Conservation (phyloP, 2,888 invertebrate genomes). For the Agonopterix subpropinquella region DNA sequence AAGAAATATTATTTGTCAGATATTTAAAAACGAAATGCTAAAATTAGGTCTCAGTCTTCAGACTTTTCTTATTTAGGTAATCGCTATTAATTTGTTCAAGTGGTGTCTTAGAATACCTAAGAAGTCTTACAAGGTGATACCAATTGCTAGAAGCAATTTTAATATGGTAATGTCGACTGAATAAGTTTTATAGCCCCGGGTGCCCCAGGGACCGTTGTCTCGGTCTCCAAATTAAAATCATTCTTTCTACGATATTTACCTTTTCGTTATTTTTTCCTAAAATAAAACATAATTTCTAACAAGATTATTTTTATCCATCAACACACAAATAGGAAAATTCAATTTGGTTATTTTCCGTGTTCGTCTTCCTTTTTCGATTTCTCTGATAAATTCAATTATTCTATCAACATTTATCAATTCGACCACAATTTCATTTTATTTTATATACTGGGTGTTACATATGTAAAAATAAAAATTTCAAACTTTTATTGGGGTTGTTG, state of each 20-base stretch:
- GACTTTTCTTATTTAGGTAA: neutral
- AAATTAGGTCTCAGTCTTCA: neutral
- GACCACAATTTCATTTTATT: no score
- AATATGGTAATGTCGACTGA: slow-evolving; percentile 48
- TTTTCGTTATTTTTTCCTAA: neutral
- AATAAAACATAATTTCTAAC: slow-evolving; percentile 1
- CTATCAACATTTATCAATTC: neutral
- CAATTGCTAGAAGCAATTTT: slow-evolving; percentile 40
- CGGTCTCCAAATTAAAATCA: slow-evolving; percentile 17
- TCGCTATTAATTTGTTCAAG: neutral
- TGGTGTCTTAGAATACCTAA: neutral
- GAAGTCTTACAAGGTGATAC: slow-evolving; percentile 1
- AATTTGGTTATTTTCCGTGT: neutral
- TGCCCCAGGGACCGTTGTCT: slow-evolving; percentile 12
- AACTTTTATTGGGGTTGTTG: no score
- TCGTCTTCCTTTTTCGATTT: neutral
- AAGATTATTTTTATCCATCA: slow-evolving; percentile 1
- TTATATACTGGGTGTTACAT: no score
- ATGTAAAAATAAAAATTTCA: no score
- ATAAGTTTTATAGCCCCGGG: slow-evolving; percentile 28
- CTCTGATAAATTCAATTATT: neutral
- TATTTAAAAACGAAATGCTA: no score
- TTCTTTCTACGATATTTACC: slow-evolving; percentile 10
- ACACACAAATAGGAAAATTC: neutral
- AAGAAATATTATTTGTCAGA: no score